A percentile compares a stretch with the other conserved stretches of the same genome.
phyloP scores from a whole-genome alignment of 2,888 invertebrate species.

The Acanthococcus lagerstroemiae region DNA sequence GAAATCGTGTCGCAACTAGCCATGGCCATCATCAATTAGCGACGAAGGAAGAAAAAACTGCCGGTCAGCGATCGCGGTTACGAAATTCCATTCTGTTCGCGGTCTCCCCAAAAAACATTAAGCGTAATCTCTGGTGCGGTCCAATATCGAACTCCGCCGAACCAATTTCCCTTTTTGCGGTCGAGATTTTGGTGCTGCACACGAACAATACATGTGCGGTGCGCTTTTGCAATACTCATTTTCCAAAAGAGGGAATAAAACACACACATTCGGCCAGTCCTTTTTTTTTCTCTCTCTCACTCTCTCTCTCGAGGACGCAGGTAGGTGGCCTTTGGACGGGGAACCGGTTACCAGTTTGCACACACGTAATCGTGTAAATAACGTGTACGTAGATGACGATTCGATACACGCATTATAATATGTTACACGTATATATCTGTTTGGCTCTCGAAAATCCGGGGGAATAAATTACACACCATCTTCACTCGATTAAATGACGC shows the following conservation, averaged over 20 bases:
- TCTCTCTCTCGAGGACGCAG: constrained; percentile 1
- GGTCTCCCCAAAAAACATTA: no score
- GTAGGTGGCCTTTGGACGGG: constrained; percentile 8
- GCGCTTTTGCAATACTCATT: constrained; percentile 1
- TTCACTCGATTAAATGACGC: constrained; percentile 22
- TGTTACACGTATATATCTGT: background rate
- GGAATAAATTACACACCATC: constrained; percentile 27
- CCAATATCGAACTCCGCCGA: no score
- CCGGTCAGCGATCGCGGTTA: no score
- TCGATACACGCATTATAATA: constrained; percentile 17
- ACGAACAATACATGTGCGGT: no score
- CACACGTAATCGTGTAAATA: constrained; percentile 13
- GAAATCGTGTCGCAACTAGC: no score
- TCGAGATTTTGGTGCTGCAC: background rate
- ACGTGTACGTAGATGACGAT: constrained; percentile 11
- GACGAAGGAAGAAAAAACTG: no score
- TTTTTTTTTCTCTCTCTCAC: no score
- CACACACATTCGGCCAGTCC: no score
- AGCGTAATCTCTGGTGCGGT: no score
- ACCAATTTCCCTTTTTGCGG: no score
- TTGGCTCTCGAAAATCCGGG: background rate
- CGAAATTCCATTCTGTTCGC: no score
- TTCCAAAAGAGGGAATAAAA: background rate
- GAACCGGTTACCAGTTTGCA: constrained; percentile 2
- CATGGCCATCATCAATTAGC: no score